A percentile compares a stretch with the other conserved stretches of the same genome.
Evolutionary conservation across 2,797 vertebrate species (phyloP).

Genomic region (Siniperca scherzeri): DNA sequence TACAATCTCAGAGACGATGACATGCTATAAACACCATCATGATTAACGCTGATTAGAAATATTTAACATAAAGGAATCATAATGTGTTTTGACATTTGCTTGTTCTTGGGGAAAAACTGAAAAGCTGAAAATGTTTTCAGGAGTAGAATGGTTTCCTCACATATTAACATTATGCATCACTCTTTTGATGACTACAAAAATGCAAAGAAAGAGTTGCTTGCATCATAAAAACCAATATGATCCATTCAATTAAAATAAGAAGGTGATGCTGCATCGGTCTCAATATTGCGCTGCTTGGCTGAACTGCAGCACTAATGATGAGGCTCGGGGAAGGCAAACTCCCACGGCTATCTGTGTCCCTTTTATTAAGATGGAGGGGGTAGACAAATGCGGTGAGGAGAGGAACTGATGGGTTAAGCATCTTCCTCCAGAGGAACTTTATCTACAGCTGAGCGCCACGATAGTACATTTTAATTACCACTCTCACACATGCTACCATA

Average conservation of each 20-base stretch:
- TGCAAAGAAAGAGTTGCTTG: neutral
- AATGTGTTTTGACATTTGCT: conserved; percentile 28
- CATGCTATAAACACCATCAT: conserved; percentile 32
- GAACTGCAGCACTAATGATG: conserved; percentile 65
- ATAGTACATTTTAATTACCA: conserved; percentile 66
- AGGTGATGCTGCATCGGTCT: conserved; percentile 37
- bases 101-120: conserved; percentile 1
- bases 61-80: conserved; percentile 34
- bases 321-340: conserved; percentile 60
- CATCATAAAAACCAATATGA: conserved; percentile 8
- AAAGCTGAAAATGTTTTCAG: neutral
- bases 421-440: conserved; percentile 71
- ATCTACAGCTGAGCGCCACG: conserved; percentile 60
- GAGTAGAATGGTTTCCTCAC: neutral
- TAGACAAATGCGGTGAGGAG: conserved; percentile 48
- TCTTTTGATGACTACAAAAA: neutral
- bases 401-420: conserved; percentile 73
- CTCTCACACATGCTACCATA: conserved; percentile 21
- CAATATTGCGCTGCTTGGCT: conserved; percentile 48
- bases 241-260: conserved; percentile 39
- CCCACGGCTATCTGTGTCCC: conserved; percentile 68
- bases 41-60: conserved; percentile 65
- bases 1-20: conserved; percentile 32
- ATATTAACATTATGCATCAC: neutral
- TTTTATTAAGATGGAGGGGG: conserved; percentile 74